These are phyloP conservation scores for Neotragus pygmaeus DNA, from an alignment of 2,113 vertebrate species.

Conservation along the genomic window DNA sequence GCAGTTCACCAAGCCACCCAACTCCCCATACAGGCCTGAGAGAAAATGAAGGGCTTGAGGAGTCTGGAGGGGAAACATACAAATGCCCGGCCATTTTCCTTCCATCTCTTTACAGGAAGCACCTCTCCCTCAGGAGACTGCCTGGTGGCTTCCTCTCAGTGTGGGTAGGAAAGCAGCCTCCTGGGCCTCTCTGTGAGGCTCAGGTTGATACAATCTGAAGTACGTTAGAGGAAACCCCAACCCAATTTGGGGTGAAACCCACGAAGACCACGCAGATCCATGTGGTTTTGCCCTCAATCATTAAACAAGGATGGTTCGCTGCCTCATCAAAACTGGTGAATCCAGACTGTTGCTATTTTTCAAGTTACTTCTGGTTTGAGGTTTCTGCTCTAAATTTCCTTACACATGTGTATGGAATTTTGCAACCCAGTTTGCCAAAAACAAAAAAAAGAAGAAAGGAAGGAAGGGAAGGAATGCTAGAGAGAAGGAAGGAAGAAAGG, in stretches of 20 bases:
- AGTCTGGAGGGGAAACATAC: background rate
- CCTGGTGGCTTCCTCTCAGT: fast-evolving
- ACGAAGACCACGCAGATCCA: background rate
- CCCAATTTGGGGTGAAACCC: background rate
- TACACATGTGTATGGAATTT: background rate
- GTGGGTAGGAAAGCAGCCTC: background rate
- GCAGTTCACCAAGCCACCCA: background rate
- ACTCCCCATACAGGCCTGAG: background rate
- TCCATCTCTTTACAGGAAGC: background rate
- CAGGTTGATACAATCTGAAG: background rate
- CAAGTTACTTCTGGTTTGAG: slow-evolving; percentile 26
- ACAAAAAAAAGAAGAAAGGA: background rate
- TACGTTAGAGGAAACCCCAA: background rate
- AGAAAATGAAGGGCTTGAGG: background rate
- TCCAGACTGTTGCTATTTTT: background rate
- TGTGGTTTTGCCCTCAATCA: background rate
- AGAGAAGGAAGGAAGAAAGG: background rate
- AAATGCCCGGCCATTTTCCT: fast-evolving
- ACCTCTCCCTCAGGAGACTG: background rate
- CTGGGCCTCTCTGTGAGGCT: background rate
- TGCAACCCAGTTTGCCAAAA: background rate
- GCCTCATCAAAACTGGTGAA: slow-evolving; percentile 20
- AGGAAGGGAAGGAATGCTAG: too few relatives aligned
- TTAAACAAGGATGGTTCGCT: background rate
- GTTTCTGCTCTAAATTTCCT: slow-evolving; percentile 22